Percentiles rank a stretch among this genome's conserved stretches.
Evolutionary conservation across 2,797 vertebrate species (phyloP).

Genomic region (Chrysocyon brachyurus): DNA sequence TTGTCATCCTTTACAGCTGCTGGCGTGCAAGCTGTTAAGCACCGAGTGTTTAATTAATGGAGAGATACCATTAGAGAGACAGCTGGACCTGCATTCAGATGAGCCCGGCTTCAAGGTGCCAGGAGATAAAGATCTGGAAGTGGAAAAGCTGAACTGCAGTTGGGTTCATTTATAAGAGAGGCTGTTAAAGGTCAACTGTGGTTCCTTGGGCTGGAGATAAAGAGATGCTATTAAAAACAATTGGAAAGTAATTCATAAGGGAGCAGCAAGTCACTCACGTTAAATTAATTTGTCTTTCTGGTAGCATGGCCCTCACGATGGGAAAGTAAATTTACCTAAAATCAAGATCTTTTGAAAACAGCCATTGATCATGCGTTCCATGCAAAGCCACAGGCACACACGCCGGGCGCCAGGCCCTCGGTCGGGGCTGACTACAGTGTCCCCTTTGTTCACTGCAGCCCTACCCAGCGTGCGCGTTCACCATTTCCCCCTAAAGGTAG

Average conservation of each 20-base stretch:
- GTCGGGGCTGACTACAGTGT: neutral
- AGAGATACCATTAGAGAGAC: conserved; percentile 74
- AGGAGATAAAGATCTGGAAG: conserved; percentile 70
- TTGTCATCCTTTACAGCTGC: conserved; percentile 79
- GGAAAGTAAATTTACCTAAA: conserved; percentile 82
- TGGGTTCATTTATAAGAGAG: conserved; percentile 82
- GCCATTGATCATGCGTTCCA: conserved; percentile 53
- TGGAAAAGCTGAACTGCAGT: conserved; percentile 56
- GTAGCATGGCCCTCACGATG: conserved; percentile 59
- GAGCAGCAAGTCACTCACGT: conserved; percentile 72
- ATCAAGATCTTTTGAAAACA: conserved; percentile 77
- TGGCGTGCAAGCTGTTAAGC: conserved; percentile 72
- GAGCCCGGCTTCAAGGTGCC: conserved; percentile 64
- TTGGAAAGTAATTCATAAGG: conserved; percentile 77
- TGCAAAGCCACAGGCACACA: neutral
- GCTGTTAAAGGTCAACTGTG: conserved; percentile 77
- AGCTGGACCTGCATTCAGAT: conserved; percentile 76
- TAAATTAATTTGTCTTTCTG: conserved; percentile 84
- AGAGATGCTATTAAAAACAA: conserved; percentile 82
- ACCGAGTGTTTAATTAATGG: conserved; percentile 80
- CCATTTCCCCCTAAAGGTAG: conserved; percentile 23
- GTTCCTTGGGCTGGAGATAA: conserved; percentile 78
- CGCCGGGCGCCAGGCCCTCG: neutral
- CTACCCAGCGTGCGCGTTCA: conserved; percentile 48
- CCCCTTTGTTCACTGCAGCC: conserved; percentile 1